Conservation (phyloP, 2,888 invertebrate species). For the Erpobdella octoculata region DNA sequence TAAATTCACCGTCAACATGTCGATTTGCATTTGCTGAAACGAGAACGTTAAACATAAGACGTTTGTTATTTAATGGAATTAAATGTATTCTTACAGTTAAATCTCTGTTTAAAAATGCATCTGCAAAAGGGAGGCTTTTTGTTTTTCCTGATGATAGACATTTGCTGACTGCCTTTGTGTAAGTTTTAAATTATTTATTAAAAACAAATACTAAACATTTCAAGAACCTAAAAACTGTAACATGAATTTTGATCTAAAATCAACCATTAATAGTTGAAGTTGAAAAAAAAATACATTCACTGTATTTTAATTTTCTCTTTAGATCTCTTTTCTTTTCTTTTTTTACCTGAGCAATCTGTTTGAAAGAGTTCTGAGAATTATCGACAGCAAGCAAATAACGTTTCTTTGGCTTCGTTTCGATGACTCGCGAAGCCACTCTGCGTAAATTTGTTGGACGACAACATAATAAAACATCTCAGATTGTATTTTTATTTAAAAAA, state of each 20-base stretch:
- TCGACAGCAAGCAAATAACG: neutral
- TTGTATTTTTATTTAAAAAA: neutral
- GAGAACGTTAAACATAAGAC: neutral
- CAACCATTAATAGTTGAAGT: too few species aligned
- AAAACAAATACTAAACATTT: neutral
- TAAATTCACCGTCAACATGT: neutral
- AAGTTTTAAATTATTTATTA: neutral
- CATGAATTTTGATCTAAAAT: too few species aligned
- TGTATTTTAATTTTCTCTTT: neutral
- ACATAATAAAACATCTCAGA: neutral
- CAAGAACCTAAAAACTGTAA: neutral
- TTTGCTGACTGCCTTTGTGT: neutral
- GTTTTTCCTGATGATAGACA: neutral
- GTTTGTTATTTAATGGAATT: neutral
- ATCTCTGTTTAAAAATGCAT: neutral
- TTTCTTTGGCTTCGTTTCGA: neutral
- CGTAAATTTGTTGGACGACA: too few species aligned
- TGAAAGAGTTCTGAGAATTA: neutral
- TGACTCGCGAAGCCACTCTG: neutral
- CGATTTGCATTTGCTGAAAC: slow-evolving; percentile 11
- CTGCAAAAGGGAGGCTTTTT: neutral
- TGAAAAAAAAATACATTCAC: neutral
- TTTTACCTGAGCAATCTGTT: neutral
- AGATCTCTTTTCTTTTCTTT: neutral
- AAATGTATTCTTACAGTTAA: neutral